Base-by-base conservation (phyloP, 2,113 vertebrate genomes). In the Probosciger aterrimus region DNA sequence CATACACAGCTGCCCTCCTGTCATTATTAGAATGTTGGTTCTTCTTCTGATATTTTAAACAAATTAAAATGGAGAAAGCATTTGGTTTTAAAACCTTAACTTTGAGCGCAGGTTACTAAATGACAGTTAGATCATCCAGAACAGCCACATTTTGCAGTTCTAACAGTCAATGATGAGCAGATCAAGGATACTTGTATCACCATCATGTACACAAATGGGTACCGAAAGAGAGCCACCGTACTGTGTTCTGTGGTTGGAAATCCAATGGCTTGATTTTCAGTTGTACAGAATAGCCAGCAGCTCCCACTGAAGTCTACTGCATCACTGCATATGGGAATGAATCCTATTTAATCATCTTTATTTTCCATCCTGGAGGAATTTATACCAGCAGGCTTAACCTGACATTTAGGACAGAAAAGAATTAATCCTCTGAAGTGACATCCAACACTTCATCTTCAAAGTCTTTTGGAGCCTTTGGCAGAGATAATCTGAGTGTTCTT, bases 371-470 rank as follows among this genome's bases (percentile, higher is more conserved):
- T 59, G 31, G 31, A 86, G 28, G 53, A 70, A 75, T 81, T 70
- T 65, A 53, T 37, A 82, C 55, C 50, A 75, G 16, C 49, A 64
- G 19, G 68, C 25, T 50, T 73, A 65, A 86, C 11, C 11, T 53
- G 69, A 89, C 50, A 28, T 92, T 78, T 43, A 70, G 50, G 41
- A 70, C 80, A 70, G 73, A 49, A 83, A 59, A 77, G 64, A 60
- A 81, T 12, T 33, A 41, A 12, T 8, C 31, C 28, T 27, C 60
- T 49, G 50, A 83, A 78, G 37, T 49, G n/a, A 53, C 22, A 67
- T 81, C 28, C n/a, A 95, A 53, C 22, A 52, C 63, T 89, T 81
- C 18, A 67, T 57, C 50, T 87, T 65, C 83, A 74, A 93, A 84
- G 50, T n/a, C 22, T 84, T 92, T 78, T 14, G 6, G 25, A 70